Base-by-base conservation (phyloP, 2,113 vertebrate species). In the Saccopteryx bilineata region DNA sequence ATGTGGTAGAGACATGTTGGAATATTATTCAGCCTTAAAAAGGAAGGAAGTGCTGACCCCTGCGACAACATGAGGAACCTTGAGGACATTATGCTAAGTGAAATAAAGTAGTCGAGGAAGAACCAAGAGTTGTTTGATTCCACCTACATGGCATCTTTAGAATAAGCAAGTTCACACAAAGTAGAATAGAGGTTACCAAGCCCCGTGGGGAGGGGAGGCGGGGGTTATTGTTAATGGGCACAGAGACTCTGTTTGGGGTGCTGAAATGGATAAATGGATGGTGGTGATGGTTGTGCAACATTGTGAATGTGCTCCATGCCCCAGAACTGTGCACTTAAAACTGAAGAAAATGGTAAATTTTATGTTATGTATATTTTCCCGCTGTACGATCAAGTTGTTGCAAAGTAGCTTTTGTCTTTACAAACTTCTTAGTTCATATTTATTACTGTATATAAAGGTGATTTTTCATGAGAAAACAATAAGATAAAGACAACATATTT, bases 21-120 rank as follows among this genome's bases (percentile, higher is more conserved):
- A 79, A 71, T 84, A 78, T 54, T 87, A 92, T 63, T 76, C 39
- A 63, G 39, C 50, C 78, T 85, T 66, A 31, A 78, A 88, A 65
- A 84, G 46, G 28, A 39, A 50, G 5, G 8, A 19, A 39, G 31
- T 12, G 74, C 54, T 61, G 72, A 71, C 24, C 21, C 39, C 11
- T 65, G 75, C 12, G 58, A 10, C 15, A 48, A 5, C 17, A 14
- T 7, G n/a, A 52, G 9, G 1, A 33, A 23, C 26, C 31, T 18
- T 19, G 39, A 75, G 56, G 71, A 61, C 31, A 26, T 7, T 7
- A 33, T 31, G 14, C 54, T 12, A 5, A 78, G 65, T 88, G n/a
- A 87, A 74, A 58, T 65, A 74, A 97, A 21, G 7, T 28, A 46
- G 68, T 50, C 19, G 24, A 83, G 10, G 52, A 69, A 68, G 56